Evolutionary conservation across 2,888 invertebrate species (phyloP), one percentile per base, ranked within the genome.

Genomic region (Rhamnusium bicolor): DNA sequence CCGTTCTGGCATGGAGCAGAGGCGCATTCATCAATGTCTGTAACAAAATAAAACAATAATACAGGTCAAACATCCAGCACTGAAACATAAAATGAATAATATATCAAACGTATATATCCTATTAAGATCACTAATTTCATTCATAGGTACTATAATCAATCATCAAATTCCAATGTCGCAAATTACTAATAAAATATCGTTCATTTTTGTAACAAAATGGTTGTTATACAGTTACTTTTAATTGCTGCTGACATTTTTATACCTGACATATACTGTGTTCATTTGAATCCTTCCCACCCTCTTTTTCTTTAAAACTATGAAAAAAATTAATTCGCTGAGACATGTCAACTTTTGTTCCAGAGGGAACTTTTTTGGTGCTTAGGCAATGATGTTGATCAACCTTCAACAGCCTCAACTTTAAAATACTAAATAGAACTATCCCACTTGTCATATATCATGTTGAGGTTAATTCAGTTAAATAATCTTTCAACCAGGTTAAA

Each of bases 1-100:
- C 95, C 96, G 89, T 98, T 95, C 85, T 94, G 94, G 89, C 98
- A 98, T 16, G 98, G 98, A 81, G 94, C 93, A 79, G 94, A 93
- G 79, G 94, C 93, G 88, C 98, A 98, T 89, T 98, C 97, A 89
- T 98, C 96, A 82, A 96, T 93, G 90, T 96, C 96, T 88, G 89
- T 79, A 88, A 88, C 62, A 80, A 81, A 61, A 71, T 27, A 24
- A 24, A 61, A 61, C 46, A 24, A 54, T 24, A 61, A 61, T 32
- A 18, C 60, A 73, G 72, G 68, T 73, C 66, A 73, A 73, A 65
- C 74, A 70, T 74, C 70, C 69, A 70, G 16, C 56, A 56, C 18
- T 46, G 56, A 21, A 54, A 16, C 14, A 67, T 56, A 47, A 65
- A 16, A 47, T 2, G 16, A 65, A 47, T 24, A 8, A 54, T 14